Conservation (phyloP, 2,888 invertebrate genomes). For the Drosophila monieri region DNA sequence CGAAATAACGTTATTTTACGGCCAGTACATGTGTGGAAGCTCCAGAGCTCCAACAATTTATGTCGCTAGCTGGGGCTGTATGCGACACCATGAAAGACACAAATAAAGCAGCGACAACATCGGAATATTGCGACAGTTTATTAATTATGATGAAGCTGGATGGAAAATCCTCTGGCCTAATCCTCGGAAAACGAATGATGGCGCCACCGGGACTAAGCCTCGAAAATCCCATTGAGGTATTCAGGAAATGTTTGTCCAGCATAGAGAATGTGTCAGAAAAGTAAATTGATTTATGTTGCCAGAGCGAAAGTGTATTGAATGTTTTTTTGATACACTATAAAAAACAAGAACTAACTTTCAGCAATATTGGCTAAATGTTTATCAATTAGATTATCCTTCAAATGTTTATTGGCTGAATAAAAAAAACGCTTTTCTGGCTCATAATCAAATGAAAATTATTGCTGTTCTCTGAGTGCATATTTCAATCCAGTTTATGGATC, state of each 20-base stretch:
- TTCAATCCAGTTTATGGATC: slow-evolving; percentile 34
- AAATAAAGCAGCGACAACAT: slow-evolving; percentile 8
- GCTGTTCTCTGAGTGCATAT: slow-evolving; percentile 7
- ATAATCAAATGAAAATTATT: not conserved
- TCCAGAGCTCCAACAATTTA: slow-evolving; percentile 46
- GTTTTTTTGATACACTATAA: not conserved
- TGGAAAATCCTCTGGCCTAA: slow-evolving; percentile 46
- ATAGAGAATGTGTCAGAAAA: slow-evolving; percentile 3
- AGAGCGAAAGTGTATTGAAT: not conserved
- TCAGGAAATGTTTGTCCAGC: slow-evolving; percentile 18
- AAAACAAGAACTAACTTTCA: not conserved
- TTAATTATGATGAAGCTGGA: slow-evolving; percentile 67
- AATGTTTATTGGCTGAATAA: not conserved
- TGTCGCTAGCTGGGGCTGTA: slow-evolving; percentile 35
- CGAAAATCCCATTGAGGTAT: slow-evolving; percentile 21
- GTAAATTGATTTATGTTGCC: slow-evolving; percentile 28
- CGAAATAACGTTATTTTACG: slow-evolving; percentile 68
- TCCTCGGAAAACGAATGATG: slow-evolving; percentile 64
- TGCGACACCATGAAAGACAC: slow-evolving; percentile 24
- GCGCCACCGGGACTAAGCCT: slow-evolving; percentile 65
- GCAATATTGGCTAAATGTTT: too few species aligned
- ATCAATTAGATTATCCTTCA: not conserved
- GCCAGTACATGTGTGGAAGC: slow-evolving; percentile 58
- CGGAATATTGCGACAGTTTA: slow-evolving; percentile 46
- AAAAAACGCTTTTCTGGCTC: not conserved